Evolutionary conservation across 2,888 invertebrate genomes (phyloP).

Genomic region (Ceramica pisi): DNA sequence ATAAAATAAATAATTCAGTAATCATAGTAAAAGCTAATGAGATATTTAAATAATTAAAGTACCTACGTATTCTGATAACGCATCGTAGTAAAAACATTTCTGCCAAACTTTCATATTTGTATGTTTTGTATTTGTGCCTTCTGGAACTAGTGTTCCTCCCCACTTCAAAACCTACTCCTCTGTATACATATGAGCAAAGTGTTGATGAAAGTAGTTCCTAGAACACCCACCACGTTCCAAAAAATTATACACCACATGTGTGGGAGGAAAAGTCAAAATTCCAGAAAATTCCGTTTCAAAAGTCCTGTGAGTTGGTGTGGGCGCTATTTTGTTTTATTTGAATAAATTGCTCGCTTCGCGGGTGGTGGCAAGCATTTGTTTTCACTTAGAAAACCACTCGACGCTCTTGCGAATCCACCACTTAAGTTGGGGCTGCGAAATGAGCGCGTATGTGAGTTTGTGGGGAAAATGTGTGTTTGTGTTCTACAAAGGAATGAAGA

Average conservation of each 20-base stretch:
- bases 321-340: constrained; percentile 75
- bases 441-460: constrained; percentile 41
- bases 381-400: constrained; percentile 80
- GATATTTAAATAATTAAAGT: no score
- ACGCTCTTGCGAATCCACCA: constrained; percentile 67
- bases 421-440: constrained; percentile 62
- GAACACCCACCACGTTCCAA: not conserved
- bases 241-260: constrained; percentile 3
- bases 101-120: no score
- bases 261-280: constrained; percentile 44
- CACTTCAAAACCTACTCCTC: not conserved
- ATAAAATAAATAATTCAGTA: no score
- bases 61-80: no score
- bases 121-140: no score
- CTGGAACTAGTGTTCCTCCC: not conserved
- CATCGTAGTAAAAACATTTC: no score
- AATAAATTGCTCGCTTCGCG: constrained; percentile 76
- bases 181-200: not conserved
- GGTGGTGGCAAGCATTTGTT: constrained; percentile 79
- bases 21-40: no score
- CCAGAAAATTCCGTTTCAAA: constrained; percentile 34
- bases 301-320: constrained; percentile 58
- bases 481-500: constrained; percentile 1
- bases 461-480: not conserved
- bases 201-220: not conserved